phyloP scores from a whole-genome alignment of 64 coral and sea anemone species.

The Cladopsammia gracilis region DNA sequence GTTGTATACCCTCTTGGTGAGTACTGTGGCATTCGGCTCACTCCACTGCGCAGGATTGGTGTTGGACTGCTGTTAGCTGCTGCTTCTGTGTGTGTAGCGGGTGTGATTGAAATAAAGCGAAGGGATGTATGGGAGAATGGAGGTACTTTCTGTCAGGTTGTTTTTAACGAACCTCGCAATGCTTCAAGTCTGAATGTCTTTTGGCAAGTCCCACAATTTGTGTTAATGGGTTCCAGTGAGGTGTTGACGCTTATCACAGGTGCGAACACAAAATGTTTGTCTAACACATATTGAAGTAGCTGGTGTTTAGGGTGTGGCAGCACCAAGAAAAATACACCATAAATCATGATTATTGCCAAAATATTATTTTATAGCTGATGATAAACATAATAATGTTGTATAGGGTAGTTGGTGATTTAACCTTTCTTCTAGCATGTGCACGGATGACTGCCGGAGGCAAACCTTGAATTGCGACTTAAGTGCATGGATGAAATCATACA shows the following conservation, averaged over 20 bases:
- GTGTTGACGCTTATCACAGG: slow-evolving; percentile 60
- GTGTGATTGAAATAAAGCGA: slow-evolving; percentile 65
- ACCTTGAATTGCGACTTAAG: no score
- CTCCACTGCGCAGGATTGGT: slow-evolving; percentile 74
- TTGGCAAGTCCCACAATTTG: slow-evolving; percentile 72
- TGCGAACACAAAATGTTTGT: not conserved
- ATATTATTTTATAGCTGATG: no score
- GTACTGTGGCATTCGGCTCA: slow-evolving; percentile 53
- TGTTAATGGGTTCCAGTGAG: slow-evolving; percentile 62
- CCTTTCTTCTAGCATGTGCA: no score
- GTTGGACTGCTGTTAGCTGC: slow-evolving; percentile 79
- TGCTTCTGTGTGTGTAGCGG: slow-evolving; percentile 69
- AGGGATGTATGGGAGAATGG: slow-evolving; percentile 18
- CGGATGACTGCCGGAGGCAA: no score
- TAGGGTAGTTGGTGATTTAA: no score
- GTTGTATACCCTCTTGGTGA: slow-evolving; percentile 60
- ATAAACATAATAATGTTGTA: no score
- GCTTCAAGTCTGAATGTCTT: slow-evolving; percentile 56
- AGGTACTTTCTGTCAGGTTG: not conserved
- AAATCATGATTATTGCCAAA: no score
- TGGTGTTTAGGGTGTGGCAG: not conserved
- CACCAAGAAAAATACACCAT: not conserved
- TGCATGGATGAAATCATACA: no score
- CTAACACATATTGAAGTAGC: no score
- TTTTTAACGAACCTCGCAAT: slow-evolving; percentile 9